These are phyloP conservation scores for Tridacna crocea DNA, from an alignment of 2,888 invertebrate genomes.

Conservation along the genomic window DNA sequence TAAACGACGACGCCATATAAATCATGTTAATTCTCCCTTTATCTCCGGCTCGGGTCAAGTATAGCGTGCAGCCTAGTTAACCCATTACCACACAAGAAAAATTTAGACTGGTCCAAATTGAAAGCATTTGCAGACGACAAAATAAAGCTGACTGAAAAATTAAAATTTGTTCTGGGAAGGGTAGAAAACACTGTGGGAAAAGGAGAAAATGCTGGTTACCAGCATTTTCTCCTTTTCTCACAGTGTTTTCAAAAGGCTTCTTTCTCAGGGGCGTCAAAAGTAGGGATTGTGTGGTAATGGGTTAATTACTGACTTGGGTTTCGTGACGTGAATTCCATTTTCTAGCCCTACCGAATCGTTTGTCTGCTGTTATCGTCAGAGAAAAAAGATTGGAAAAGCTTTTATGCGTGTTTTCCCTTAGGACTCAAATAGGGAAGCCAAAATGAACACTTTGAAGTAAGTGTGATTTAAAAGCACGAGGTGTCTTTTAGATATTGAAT, in stretches of 20 bases:
- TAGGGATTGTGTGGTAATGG: no score
- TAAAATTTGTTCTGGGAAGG: no score
- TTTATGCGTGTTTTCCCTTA: background rate
- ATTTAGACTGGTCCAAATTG: no score
- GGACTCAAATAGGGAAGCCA: background rate
- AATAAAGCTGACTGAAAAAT: no score
- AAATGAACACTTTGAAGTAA: background rate
- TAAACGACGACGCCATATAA: constrained; percentile 13
- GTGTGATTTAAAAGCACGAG: background rate
- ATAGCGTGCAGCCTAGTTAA: constrained; percentile 19
- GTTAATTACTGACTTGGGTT: constrained; percentile 18
- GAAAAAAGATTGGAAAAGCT: background rate
- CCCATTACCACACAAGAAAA: no score
- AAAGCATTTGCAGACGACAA: no score
- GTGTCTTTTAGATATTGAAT: no score
- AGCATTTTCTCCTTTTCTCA: no score
- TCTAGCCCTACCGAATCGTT: background rate
- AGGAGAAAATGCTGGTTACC: no score
- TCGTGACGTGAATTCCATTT: constrained; percentile 23
- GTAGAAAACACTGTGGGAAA: no score
- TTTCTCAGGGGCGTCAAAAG: no score
- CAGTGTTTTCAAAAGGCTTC: no score
- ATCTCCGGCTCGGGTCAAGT: constrained; percentile 19
- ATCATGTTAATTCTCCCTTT: constrained; percentile 24
- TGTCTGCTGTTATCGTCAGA: background rate